Base-by-base conservation (phyloP, 2,888 invertebrate genomes). In the Drosophila birchii region DNA sequence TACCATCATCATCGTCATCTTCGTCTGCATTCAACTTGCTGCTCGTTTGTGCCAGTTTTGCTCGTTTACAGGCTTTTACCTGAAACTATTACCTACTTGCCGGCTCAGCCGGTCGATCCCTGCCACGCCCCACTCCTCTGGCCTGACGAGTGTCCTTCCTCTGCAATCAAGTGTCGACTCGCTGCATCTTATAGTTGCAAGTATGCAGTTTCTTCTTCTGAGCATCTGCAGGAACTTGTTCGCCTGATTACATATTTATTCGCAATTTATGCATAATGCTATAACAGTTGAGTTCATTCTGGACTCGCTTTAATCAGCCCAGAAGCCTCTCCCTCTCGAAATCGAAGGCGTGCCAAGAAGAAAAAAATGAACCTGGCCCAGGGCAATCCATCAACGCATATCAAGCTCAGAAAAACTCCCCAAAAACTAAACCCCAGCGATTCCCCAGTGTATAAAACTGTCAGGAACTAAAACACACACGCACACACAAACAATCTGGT, bases 51-150 rank as follows among this genome's bases (percentile, higher is more conserved):
- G 82, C 87, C 89, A 89, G 89, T 89, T 70, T 84, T 85, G 86
- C 86, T 88, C 88, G 89, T 86, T 86, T 89, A 80, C 86, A 85
- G 89, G 84, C 88, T 86, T 86, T 89, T 83, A 89, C 88, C 83
- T 89, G 88, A 87, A 87, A 89, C 89, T 89, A 87, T 89, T 89
- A 82, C 87, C 87, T 78, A 81, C 80, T 79, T 84, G 84, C 83
- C 78, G 71, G 64, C 79, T 79, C 78, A 75, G 76, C 62, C 51
- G 69, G 56, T 80, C 63, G 71, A 66, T 69, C 60, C 41, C 53
- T 36, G 29, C 64, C 57, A 59, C 54, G 53, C 54, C 74, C 47
- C 41, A 14, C 7, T n/a, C n/a, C 59, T 16, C 62, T 73, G 45
- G 49, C 78, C 68, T 63, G 63, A 66, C 74, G 54, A 69, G 82